phyloP scores from a whole-genome alignment of 2,888 invertebrate species.

The Lysandra coridon region DNA sequence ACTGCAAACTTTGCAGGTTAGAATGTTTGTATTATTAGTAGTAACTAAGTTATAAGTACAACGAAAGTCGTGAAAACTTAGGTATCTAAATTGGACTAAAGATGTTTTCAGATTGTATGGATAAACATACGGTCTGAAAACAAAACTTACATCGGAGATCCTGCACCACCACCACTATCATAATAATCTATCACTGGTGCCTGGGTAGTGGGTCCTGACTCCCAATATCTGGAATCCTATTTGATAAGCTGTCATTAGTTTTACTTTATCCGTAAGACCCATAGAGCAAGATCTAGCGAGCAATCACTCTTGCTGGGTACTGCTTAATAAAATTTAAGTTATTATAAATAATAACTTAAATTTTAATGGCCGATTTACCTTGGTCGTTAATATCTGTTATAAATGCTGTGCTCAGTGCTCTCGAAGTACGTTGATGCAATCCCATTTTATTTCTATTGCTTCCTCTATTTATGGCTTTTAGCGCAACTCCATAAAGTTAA shows the following conservation, averaged over 20 bases:
- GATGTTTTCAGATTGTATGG: not conserved
- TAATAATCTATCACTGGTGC: too few species aligned
- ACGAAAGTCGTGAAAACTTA: not conserved
- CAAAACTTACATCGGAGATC: not conserved
- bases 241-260: too few species aligned
- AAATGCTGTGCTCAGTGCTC: not conserved
- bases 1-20: not conserved
- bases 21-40: not conserved
- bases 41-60: not conserved
- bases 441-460: conserved; percentile 22
- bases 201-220: too few species aligned
- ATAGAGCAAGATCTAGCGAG: not conserved
- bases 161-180: too few species aligned
- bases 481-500: conserved; percentile 13
- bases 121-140: not conserved
- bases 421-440: conserved; percentile 1
- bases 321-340: not conserved
- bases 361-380: not conserved
- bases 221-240: too few species aligned
- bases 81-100: not conserved
- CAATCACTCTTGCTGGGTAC: not conserved
- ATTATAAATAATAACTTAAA: not conserved
- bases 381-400: not conserved
- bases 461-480: conserved; percentile 21
- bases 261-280: not conserved